Percentiles rank a stretch among this genome's conserved stretches.
These are phyloP conservation scores for Diaprepes abbreviatus DNA, from an alignment of 2,888 invertebrate species.

Conservation along the genomic window DNA sequence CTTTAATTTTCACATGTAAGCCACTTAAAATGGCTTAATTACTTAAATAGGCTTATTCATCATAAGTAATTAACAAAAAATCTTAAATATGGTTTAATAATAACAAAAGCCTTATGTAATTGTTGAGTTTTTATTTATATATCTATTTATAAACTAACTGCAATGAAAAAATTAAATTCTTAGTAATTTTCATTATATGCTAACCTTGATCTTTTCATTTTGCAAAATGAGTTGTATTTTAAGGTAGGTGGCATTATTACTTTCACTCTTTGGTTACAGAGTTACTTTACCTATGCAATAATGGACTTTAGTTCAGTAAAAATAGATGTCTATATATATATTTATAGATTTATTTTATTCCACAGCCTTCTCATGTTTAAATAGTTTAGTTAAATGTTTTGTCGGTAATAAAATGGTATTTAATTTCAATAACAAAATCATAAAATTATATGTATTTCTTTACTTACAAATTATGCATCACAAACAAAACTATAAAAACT, in stretches of 20 bases:
- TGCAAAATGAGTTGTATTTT: slow-evolving; percentile 27
- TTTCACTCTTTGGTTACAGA: slow-evolving; percentile 29
- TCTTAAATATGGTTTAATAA: not conserved
- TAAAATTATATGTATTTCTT: no score
- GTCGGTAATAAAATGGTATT: no score
- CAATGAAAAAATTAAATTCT: slow-evolving; percentile 14
- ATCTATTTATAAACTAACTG: slow-evolving; percentile 21
- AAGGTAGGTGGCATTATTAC: slow-evolving; percentile 29
- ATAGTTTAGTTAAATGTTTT: no score
- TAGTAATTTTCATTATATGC: slow-evolving; percentile 27
- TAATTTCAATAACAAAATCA: no score
- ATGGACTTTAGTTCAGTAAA: slow-evolving; percentile 4
- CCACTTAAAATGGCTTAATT: not conserved
- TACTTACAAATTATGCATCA: no score
- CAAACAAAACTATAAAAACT: no score
- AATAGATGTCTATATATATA: no score
- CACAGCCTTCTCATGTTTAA: no score
- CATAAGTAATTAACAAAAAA: slow-evolving; percentile 8
- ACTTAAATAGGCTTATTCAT: slow-evolving; percentile 6
- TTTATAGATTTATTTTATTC: no score
- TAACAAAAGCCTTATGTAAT: slow-evolving; percentile 4
- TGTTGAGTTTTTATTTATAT: not conserved
- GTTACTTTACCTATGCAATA: slow-evolving; percentile 1
- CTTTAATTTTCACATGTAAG: not conserved
- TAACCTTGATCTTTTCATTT: slow-evolving; percentile 40